Conservation (phyloP, 2,113 vertebrate genomes). For the Ctenodactylus gundi region DNA sequence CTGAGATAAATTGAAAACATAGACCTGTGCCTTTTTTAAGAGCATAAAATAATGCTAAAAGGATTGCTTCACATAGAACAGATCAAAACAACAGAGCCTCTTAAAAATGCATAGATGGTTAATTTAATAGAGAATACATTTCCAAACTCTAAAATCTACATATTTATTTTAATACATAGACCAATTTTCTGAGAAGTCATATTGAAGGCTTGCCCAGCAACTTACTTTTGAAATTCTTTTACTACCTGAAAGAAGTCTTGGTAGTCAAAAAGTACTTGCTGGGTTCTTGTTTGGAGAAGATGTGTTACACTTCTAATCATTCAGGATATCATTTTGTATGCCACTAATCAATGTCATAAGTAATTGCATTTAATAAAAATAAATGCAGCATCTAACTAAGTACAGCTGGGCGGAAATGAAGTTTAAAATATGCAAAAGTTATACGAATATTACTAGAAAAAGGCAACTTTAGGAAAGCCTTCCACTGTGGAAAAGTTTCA, state of each 20-base stretch:
- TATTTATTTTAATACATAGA: background rate
- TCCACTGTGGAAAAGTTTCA: background rate
- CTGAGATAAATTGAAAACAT: conserved; percentile 22
- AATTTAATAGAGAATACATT: background rate
- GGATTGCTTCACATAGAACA: background rate
- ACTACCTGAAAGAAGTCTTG: background rate
- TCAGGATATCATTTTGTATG: background rate
- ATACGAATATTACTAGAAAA: background rate
- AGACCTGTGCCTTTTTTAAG: background rate
- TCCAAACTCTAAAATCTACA: background rate
- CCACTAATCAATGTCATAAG: background rate
- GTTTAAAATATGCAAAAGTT: background rate
- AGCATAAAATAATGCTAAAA: background rate
- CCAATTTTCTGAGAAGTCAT: background rate
- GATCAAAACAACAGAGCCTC: background rate
- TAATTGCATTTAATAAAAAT: background rate
- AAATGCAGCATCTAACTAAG: background rate
- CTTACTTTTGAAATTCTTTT: conserved; percentile 18
- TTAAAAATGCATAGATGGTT: background rate
- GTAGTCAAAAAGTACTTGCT: background rate
- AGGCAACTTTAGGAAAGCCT: background rate
- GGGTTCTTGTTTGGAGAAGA: conserved; percentile 5
- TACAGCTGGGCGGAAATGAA: background rate
- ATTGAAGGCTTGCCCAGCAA: background rate
- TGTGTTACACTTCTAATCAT: background rate